phyloP scores from a whole-genome alignment of 2,797 vertebrate species.

The Enteromius anoplus region DNA sequence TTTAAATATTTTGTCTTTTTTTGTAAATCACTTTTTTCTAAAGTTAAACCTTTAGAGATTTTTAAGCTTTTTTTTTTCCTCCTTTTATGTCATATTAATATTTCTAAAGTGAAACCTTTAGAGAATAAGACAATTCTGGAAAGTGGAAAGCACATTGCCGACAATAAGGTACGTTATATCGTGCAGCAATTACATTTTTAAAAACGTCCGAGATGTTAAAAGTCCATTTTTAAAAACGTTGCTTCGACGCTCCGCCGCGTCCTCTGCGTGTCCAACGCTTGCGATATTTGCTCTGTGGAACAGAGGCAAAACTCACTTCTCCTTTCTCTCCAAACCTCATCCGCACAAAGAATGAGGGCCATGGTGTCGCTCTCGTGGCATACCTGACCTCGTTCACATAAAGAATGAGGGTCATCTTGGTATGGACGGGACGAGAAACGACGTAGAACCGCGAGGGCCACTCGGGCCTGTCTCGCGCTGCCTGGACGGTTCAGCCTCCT shows the following conservation, averaged over 20 bases:
- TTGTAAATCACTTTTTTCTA: conserved; percentile 33
- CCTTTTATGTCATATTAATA: conserved; percentile 46
- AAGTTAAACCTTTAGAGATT: conserved; percentile 61
- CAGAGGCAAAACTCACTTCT: conserved; percentile 72
- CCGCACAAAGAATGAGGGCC: conserved; percentile 84
- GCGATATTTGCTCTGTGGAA: conserved; percentile 68
- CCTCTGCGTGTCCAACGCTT: conserved; percentile 74
- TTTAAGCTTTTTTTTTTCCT: conserved; percentile 15
- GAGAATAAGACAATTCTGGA: conserved; percentile 75
- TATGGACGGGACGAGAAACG: conserved; percentile 75
- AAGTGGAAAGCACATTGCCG: conserved; percentile 71
- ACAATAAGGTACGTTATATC: conserved; percentile 55
- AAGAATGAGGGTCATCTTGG: conserved; percentile 80
- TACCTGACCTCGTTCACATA: conserved; percentile 78
- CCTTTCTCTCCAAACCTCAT: conserved; percentile 83
- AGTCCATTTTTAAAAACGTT: conserved; percentile 73
- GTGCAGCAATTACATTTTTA: conserved; percentile 56
- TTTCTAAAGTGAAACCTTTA: conserved; percentile 67
- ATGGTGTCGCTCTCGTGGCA: conserved; percentile 75
- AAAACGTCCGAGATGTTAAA: conserved; percentile 62
- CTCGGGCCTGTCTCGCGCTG: conserved; percentile 69
- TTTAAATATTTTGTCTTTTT: background rate
- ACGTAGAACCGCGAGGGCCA: conserved; percentile 66
- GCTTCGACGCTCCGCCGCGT: conserved; percentile 80
- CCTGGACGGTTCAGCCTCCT: conserved; percentile 77